phyloP scores from a whole-genome alignment of 2,888 invertebrate species.

The Aethes cnicana region DNA sequence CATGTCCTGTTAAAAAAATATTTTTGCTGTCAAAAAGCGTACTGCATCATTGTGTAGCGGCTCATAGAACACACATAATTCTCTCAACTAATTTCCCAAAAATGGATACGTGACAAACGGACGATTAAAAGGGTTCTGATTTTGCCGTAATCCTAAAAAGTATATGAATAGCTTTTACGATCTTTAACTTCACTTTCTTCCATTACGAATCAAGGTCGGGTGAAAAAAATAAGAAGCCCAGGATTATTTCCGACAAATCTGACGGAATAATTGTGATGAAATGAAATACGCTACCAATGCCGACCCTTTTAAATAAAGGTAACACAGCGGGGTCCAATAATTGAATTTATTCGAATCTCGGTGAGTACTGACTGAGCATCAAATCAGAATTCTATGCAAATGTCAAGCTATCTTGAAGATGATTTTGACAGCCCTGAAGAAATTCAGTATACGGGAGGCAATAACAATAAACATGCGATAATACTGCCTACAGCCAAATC shows the following conservation, averaged over 20 bases:
- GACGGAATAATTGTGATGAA: not conserved
- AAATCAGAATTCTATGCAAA: conserved; percentile 9
- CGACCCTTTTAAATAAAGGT: too few relatives aligned
- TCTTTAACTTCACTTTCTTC: conserved; percentile 13
- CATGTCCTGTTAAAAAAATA: too few relatives aligned
- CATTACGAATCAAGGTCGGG: conserved; percentile 39
- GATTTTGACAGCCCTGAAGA: conserved; percentile 45
- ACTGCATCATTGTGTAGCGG: too few relatives aligned
- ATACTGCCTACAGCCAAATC: conserved; percentile 37
- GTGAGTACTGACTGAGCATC: too few relatives aligned
- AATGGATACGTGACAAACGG: too few relatives aligned
- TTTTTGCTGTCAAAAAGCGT: too few relatives aligned
- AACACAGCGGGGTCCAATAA: too few relatives aligned
- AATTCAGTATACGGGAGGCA: conserved; percentile 44
- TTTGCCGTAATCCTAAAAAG: too few relatives aligned
- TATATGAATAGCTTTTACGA: not conserved
- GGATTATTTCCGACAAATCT: not conserved
- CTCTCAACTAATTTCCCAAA: too few relatives aligned
- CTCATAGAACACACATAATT: too few relatives aligned
- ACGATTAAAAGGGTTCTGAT: too few relatives aligned
- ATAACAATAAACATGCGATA: conserved; percentile 38
- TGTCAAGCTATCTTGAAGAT: conserved; percentile 33
- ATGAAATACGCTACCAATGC: not conserved
- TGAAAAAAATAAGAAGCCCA: not conserved
- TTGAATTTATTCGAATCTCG: too few relatives aligned